Evolutionary conservation across 2,113 vertebrate genomes (phyloP).

Genomic region (Sphyrna mokarran): DNA sequence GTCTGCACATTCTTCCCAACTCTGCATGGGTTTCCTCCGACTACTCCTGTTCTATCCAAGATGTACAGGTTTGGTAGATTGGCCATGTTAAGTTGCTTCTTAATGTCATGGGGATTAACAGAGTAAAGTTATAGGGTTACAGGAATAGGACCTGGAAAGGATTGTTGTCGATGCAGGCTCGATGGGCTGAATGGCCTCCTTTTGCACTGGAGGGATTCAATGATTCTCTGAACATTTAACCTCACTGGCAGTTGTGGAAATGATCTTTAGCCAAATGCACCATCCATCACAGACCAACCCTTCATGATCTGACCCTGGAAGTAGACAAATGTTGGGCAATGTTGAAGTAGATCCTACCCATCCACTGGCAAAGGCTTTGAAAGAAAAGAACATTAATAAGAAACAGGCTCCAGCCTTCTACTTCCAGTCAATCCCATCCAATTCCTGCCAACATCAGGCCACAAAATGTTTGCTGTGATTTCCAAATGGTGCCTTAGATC

Average conservation of each 20-base stretch:
- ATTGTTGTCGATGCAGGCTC: too few species aligned
- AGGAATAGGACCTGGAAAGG: too few species aligned
- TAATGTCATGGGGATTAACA: too few species aligned
- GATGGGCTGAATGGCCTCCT: too few species aligned
- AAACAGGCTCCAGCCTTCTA: neutral
- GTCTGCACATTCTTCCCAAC: too few species aligned
- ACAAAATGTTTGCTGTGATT: constrained; percentile 25
- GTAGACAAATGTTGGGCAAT: neutral
- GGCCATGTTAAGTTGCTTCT: too few species aligned
- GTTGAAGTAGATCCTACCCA: neutral
- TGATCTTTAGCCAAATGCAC: neutral
- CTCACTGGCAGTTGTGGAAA: neutral
- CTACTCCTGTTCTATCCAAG: too few species aligned
- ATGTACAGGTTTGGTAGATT: too few species aligned
- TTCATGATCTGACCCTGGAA: neutral
- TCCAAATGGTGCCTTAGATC: neutral
- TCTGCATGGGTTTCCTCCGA: too few species aligned
- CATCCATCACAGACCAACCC: neutral
- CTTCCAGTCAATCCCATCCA: neutral
- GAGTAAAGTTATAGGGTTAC: too few species aligned
- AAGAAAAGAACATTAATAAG: neutral
- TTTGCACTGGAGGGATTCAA: too few species aligned
- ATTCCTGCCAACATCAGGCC: neutral
- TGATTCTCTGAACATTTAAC: neutral
- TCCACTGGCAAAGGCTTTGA: neutral